Evolutionary conservation across 2,888 invertebrate species (phyloP), one percentile per base, ranked within the genome.

Genomic region (Zaprionus obscuricornis): DNA sequence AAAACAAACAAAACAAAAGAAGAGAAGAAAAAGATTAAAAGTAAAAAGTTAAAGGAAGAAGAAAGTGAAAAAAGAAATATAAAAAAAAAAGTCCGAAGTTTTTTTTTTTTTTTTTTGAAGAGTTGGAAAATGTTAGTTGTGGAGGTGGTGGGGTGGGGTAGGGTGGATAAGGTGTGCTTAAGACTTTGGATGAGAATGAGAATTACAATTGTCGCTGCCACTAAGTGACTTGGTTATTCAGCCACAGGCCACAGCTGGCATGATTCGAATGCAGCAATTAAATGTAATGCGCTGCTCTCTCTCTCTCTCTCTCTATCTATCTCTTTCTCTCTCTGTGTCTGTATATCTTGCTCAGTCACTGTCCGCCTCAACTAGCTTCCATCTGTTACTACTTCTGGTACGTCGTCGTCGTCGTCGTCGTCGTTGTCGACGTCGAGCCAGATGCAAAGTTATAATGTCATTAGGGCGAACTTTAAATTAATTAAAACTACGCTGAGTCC

Each of bases 401-500:
- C 26, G 49, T 62, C 27, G 11, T 14, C 31, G 31, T 16, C 22
- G 40, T 16, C 17, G 59, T 43, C 50, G 4, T 22, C 4, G 22
- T 22, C 22, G 22, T 7, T 22, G 24, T 8, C 8, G 8, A 8
- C 24, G n/a, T n/a, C n/a, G n/a, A 33, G 49, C 31, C 52, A 66
- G 65, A 74, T 72, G 79, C 78, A 85, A 85, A 82, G 83, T 82
- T 85, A 86, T 82, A 82, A 82, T 82, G 87, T 77, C 85, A 83
- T 87, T 81, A 85, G 74, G 86, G 86, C 75, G 75, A 88, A 82
- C 89, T 86, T 86, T 88, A 88, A 88, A 88, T 88, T 87, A 88
- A 88, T 88, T 88, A 88, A 87, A 88, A 87, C 65, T 67, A 63
- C 74, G 84, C 76, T 60, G 57, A 34, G 82, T 66, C 76, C 81